A percentile compares a stretch with the other conserved stretches of the same genome.
These are phyloP conservation scores for Meloidogyne exigua DNA, from an alignment of 1,140 invertebrate genomes.

Conservation along the genomic window DNA sequence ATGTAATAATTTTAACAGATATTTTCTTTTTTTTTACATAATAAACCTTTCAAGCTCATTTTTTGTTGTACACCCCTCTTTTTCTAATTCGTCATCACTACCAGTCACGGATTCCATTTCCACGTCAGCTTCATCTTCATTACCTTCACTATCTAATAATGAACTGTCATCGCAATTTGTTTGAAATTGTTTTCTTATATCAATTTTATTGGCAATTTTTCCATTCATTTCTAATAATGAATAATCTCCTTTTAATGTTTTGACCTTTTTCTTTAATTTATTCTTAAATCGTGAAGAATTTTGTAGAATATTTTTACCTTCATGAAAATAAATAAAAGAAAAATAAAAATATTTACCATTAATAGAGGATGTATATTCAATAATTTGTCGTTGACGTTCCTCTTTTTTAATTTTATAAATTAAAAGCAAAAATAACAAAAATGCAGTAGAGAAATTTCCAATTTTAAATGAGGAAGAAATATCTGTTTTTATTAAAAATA, in stretches of 20 bases:
- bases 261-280: not conserved
- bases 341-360: not conserved
- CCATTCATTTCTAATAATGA: not conserved
- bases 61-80: not conserved
- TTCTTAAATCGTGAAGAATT: slow-evolving; percentile 1
- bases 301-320: not conserved
- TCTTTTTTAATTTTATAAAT: slow-evolving; percentile 3
- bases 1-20: not conserved
- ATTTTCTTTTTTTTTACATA: not conserved
- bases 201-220: not conserved
- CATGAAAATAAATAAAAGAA: not conserved
- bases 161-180: not conserved
- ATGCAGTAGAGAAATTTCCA: not conserved
- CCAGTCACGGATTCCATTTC: slow-evolving; percentile 1
- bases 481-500: not conserved
- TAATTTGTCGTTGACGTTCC: not conserved
- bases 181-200: not conserved
- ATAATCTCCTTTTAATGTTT: not conserved
- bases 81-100: not conserved
- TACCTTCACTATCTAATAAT: not conserved
- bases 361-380: not conserved
- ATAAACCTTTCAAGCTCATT: not conserved
- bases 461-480: not conserved
- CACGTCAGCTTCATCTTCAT: slow-evolving; percentile 4
- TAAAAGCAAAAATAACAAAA: not conserved